A percentile compares a stretch with the other conserved stretches of the same genome.
Evolutionary conservation across 1,140 invertebrate species (phyloP).

Genomic region (Riptortus pedestris): DNA sequence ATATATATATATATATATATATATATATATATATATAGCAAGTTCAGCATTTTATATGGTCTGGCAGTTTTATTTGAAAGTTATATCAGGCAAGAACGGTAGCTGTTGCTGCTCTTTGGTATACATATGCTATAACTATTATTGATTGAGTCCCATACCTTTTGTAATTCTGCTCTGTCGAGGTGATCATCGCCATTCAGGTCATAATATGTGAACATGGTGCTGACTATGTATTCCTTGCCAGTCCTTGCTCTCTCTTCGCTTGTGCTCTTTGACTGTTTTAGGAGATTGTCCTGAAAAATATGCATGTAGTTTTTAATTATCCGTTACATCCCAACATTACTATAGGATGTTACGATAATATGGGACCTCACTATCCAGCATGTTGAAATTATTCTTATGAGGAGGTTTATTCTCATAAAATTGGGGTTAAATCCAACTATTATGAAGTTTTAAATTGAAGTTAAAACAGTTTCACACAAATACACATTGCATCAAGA

Average conservation of each 20-base stretch:
- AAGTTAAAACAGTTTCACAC: too few relatives aligned
- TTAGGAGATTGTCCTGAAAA: conserved; percentile 55
- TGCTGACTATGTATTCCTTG: conserved; percentile 60
- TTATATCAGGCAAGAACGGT: too few relatives aligned
- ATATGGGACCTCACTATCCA: too few relatives aligned
- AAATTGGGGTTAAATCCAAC: background rate
- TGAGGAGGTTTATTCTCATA: too few relatives aligned
- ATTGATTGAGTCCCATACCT: conserved; percentile 39
- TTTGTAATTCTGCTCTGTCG: conserved; percentile 53
- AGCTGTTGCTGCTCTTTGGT: too few relatives aligned
- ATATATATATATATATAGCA: background rate
- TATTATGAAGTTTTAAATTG: too few relatives aligned
- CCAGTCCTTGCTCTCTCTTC: conserved; percentile 47
- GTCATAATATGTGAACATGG: conserved; percentile 72
- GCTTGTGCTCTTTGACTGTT: conserved; percentile 24
- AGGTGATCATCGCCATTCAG: conserved; percentile 58
- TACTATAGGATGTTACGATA: background rate
- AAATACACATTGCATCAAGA: too few relatives aligned
- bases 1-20: background rate
- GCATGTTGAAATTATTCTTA: too few relatives aligned
- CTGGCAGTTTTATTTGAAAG: too few relatives aligned
- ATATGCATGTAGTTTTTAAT: conserved; percentile 5
- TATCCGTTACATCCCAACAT: background rate
- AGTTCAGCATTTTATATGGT: background rate
- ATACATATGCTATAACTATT: too few relatives aligned